Conservation (phyloP, 2,797 vertebrate genomes). For the Lutra lutra region DNA sequence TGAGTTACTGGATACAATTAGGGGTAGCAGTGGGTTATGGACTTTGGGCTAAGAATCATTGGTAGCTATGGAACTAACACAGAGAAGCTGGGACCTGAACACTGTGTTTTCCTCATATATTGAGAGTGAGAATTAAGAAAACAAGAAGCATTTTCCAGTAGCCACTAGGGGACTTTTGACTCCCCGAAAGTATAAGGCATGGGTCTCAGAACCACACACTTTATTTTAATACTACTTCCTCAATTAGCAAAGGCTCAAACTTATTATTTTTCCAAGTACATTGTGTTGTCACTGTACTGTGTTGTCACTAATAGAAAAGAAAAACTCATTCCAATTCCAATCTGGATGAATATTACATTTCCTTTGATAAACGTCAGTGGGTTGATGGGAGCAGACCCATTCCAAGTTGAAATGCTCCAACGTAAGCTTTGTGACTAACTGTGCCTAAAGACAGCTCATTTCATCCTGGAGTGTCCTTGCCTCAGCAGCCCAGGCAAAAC, state of each 20-base stretch:
- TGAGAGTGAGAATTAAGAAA: not conserved
- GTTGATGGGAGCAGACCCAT: slow-evolving; percentile 53
- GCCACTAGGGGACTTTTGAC: slow-evolving; percentile 15
- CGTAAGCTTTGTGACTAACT: slow-evolving; percentile 65
- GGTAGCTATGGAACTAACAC: not conserved
- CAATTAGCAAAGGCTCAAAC: slow-evolving; percentile 65
- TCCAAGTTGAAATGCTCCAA: slow-evolving; percentile 43
- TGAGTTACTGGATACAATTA: not conserved
- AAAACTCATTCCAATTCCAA: slow-evolving; percentile 67
- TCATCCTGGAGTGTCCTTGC: not conserved
- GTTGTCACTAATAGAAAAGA: slow-evolving; percentile 74
- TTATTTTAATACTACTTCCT: slow-evolving; percentile 71
- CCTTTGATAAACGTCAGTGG: slow-evolving; percentile 64
- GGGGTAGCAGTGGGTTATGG: not conserved
- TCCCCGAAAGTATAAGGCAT: slow-evolving; percentile 26
- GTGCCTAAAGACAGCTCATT: slow-evolving; percentile 45
- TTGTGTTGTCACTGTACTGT: slow-evolving; percentile 57
- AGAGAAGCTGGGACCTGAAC: not conserved
- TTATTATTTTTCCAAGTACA: slow-evolving; percentile 69
- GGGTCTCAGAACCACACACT: slow-evolving; percentile 36
- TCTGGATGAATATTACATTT: slow-evolving; percentile 70
- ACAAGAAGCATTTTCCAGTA: slow-evolving; percentile 49
- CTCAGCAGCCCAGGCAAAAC: slow-evolving; percentile 61
- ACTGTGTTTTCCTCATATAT: not conserved
- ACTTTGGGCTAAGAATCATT: not conserved